A percentile compares a stretch with the other conserved stretches of the same genome.
phyloP scores from a whole-genome alignment of 2,113 vertebrate genomes.

The Rhinopomastus cyanomelas region DNA sequence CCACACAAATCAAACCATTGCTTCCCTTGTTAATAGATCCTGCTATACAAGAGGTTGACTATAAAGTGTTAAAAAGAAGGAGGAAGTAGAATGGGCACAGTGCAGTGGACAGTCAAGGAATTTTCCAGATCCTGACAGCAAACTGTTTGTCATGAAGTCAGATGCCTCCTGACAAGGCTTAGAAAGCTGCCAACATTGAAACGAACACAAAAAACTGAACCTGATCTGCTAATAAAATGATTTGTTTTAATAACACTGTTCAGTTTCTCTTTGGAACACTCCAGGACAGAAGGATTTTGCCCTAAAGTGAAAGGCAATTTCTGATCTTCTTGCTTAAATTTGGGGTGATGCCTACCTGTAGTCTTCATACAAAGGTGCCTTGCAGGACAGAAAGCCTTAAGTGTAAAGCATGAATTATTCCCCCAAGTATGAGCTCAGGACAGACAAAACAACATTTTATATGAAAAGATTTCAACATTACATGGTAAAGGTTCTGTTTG shows the following conservation, averaged over 20 bases:
- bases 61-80: not conserved
- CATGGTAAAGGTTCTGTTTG: not conserved
- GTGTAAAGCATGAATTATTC: not conserved
- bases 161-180: conserved; percentile 57
- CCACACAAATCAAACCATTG: accelerated
- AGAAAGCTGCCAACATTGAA: not conserved
- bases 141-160: conserved; percentile 67
- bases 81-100: conserved; percentile 16
- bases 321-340: not conserved
- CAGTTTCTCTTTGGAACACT: not conserved
- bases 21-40: not conserved
- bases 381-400: not conserved
- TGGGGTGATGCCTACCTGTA: not conserved
- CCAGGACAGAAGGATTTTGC: not conserved
- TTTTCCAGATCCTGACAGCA: conserved; percentile 43
- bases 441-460: not conserved
- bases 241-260: not conserved
- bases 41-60: not conserved
- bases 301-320: not conserved
- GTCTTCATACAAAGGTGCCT: not conserved
- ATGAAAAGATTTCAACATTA: not conserved
- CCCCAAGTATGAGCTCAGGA: not conserved
- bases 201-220: not conserved
- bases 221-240: not conserved
- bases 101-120: not conserved